Base-by-base conservation (phyloP, 2,797 vertebrate species). In the Tauraco hartlaubi region DNA sequence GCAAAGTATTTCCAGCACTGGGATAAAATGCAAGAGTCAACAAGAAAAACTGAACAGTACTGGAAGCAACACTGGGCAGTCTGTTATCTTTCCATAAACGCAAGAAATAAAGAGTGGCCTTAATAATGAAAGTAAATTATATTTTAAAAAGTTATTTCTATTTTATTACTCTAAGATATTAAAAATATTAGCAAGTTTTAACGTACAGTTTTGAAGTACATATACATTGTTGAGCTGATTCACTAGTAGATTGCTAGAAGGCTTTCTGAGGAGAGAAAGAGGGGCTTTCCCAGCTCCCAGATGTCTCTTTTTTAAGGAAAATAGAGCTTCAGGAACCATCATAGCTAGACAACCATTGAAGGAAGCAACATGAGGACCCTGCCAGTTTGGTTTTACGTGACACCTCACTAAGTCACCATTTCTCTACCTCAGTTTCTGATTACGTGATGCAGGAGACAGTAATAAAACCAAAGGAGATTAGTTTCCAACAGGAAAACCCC, bases 351-450 rank as follows among this genome's bases (percentile, higher is more conserved):
- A 87, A 21, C 4, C 79, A n/a, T 41, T 23, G 28, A 37, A 90
- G 80, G 48, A 75, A 91, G 75, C 37, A 81, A 31, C 54, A 75
- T 18, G 75, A 89, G 28, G 39, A 66, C 56, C 44, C 37, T 73
- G 61, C 49, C 68, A 46, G 37, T 73, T 84, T 52, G 52, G 29
- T 82, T 94, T 90, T 88, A 61, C 41, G 13, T 17, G 64, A 69
- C 77, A 81, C 48, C 64, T 93, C 93, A 46, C 48, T 68, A 73
- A 78, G 44, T 29, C 91, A 91, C 61, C 68, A 25, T 31, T 94
- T 85, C 85, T 84, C 95, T 96, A 94, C 92, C 95, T 96, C 96
- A 90, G 22, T 63, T 91, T 85, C 86, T 68, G 68, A 72, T 83
- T 51, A 44, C 26, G 85, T 83, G 85, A 81, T 85, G 75, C 84